These are phyloP conservation scores for Dendrolimus pini DNA, from an alignment of 2,888 invertebrate species.

Conservation along the genomic window DNA sequence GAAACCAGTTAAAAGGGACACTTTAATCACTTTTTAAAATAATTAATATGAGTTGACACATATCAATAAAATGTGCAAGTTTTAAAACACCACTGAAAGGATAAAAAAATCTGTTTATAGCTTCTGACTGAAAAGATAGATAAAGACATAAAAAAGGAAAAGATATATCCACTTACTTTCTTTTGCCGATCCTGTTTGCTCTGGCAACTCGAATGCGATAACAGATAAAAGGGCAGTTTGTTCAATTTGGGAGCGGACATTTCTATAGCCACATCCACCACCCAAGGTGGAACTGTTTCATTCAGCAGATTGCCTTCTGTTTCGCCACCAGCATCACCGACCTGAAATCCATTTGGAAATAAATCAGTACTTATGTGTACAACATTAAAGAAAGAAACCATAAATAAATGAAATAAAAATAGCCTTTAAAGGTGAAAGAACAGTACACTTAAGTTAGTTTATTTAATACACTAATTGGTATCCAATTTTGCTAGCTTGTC, in stretches of 20 bases:
- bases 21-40: too few relatives aligned
- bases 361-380: neutral
- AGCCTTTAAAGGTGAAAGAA: neutral
- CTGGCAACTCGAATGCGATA: conserved; percentile 90
- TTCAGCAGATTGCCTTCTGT: conserved; percentile 93
- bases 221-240: conserved; percentile 97
- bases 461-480: too few relatives aligned
- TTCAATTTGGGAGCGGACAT: conserved; percentile 96
- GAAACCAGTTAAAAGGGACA: too few relatives aligned
- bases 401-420: neutral
- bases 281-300: conserved; percentile 97
- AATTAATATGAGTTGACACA: too few relatives aligned
- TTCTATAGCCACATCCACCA: conserved; percentile 95
- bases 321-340: conserved; percentile 95
- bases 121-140: too few relatives aligned
- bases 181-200: conserved; percentile 84
- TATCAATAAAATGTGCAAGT: too few relatives aligned
- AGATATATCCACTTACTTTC: conserved; percentile 77
- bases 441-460: too few relatives aligned
- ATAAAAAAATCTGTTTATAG: too few relatives aligned
- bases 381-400: neutral
- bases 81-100: too few relatives aligned
- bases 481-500: too few relatives aligned
- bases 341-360: conserved; percentile 46
- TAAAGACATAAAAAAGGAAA: too few relatives aligned